Evolutionary conservation across 2,888 invertebrate genomes (phyloP).

Genomic region (Caenorhabditis angaria): DNA sequence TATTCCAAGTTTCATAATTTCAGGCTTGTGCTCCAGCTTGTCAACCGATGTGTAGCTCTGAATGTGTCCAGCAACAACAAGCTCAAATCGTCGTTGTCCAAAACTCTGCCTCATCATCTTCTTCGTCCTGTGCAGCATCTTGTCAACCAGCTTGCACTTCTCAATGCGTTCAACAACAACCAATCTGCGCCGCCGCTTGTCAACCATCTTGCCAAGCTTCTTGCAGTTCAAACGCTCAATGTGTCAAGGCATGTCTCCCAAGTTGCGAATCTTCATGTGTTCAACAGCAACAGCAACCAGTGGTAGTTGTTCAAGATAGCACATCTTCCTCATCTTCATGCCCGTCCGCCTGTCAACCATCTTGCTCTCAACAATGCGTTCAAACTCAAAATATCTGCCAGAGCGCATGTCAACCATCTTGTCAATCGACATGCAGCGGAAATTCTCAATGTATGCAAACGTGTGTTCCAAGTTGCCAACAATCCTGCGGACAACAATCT

Average conservation of each 20-base stretch:
- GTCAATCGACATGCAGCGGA: slow-evolving; percentile 58
- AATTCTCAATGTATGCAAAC: slow-evolving; percentile 66
- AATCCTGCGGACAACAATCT: slow-evolving; percentile 56
- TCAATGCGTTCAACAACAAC: slow-evolving; percentile 48
- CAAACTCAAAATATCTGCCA: slow-evolving; percentile 63
- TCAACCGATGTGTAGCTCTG: slow-evolving; percentile 56
- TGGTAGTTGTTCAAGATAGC: slow-evolving; percentile 5
- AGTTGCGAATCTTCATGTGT: slow-evolving; percentile 56
- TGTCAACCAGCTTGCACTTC: slow-evolving; percentile 54
- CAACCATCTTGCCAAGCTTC: slow-evolving; percentile 49
- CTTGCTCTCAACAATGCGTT: slow-evolving; percentile 57
- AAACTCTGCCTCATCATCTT: slow-evolving; percentile 24
- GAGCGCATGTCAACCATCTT: slow-evolving; percentile 59
- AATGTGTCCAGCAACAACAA: slow-evolving; percentile 55
- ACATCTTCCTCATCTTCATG: slow-evolving; percentile 13
- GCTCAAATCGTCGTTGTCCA: slow-evolving; percentile 51
- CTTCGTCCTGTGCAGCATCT: slow-evolving; percentile 29
- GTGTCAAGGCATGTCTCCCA: slow-evolving; percentile 45
- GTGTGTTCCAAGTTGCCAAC: slow-evolving; percentile 64
- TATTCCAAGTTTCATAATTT: slow-evolving; percentile 17
- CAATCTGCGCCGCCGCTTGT: slow-evolving; percentile 56
- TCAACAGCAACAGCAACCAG: slow-evolving; percentile 30
- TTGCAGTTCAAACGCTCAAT: slow-evolving; percentile 44
- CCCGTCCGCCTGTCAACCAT: slow-evolving; percentile 50
- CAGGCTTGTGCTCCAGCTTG: slow-evolving; percentile 56